Evolutionary conservation across 1,140 invertebrate species (phyloP).

Genomic region (Lordiphosa collinella): DNA sequence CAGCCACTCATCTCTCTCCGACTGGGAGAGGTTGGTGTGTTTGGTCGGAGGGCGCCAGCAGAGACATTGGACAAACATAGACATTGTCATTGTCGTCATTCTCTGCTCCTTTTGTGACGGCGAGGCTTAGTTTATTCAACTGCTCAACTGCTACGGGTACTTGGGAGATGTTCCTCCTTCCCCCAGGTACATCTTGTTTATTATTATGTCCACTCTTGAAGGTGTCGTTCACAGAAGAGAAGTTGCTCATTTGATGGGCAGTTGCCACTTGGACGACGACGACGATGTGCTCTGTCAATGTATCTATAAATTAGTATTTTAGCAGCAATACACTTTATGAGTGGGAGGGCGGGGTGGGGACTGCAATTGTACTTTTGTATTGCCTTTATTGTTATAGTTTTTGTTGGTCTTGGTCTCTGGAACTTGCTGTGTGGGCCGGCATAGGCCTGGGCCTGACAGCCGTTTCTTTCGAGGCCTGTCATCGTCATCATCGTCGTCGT

Average conservation of each 20-base stretch:
- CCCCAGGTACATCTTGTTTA: constrained; percentile 47
- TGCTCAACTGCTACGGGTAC: constrained; percentile 35
- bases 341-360: constrained; percentile 26
- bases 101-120: constrained; percentile 39
- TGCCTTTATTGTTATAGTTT: constrained; percentile 68
- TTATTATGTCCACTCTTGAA: constrained; percentile 65
- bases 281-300: constrained; percentile 51
- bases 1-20: constrained; percentile 22
- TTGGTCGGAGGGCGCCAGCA: constrained; percentile 25
- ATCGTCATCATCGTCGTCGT: constrained; percentile 39
- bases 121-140: constrained; percentile 67
- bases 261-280: constrained; percentile 42
- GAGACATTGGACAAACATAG: constrained; percentile 54
- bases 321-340: constrained; percentile 56
- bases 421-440: constrained; percentile 9
- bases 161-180: constrained; percentile 38
- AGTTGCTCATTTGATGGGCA: constrained; percentile 65
- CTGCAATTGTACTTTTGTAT: constrained; percentile 61
- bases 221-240: constrained; percentile 61
- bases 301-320: constrained; percentile 77
- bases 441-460: constrained; percentile 44
- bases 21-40: neutral
- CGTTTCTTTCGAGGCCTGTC: constrained; percentile 26
- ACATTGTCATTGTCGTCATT: constrained; percentile 64
- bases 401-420: constrained; percentile 18